A percentile compares a stretch with the other conserved stretches of the same genome.
Conservation (phyloP, 2,113 vertebrate genomes). For the Columba janthina region DNA sequence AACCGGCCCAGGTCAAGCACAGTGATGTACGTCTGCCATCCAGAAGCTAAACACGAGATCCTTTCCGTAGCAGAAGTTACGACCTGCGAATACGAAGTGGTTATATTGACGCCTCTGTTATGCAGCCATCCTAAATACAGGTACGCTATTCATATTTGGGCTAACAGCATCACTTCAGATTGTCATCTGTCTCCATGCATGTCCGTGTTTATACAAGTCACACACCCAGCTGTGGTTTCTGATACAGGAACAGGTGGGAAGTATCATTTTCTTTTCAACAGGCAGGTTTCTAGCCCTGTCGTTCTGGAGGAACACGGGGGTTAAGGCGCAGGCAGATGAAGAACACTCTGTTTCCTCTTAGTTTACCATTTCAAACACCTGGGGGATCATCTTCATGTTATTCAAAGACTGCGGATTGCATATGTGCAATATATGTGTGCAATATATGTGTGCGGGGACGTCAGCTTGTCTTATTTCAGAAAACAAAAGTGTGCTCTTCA, state of each 20-base stretch:
- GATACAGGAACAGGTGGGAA: background rate
- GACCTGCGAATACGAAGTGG: conserved; percentile 97
- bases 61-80: conserved; percentile 94
- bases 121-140: conserved; percentile 95
- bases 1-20: conserved; percentile 86
- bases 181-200: background rate
- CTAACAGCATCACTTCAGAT: background rate
- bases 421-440: background rate
- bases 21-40: conserved; percentile 95
- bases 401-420: background rate
- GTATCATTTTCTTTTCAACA: background rate
- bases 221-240: background rate
- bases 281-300: background rate
- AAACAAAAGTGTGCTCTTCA: background rate
- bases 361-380: background rate
- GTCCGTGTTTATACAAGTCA: background rate
- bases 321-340: background rate
- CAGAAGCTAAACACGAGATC: conserved; percentile 97
- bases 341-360: background rate
- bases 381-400: background rate
- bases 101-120: conserved; percentile 94
- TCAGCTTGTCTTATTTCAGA: background rate
- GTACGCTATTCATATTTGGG: conserved; percentile 62
- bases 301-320: background rate
- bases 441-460: background rate